These are phyloP conservation scores for Micromesistius poutassou DNA, from an alignment of 2,797 vertebrate species.

Conservation along the genomic window DNA sequence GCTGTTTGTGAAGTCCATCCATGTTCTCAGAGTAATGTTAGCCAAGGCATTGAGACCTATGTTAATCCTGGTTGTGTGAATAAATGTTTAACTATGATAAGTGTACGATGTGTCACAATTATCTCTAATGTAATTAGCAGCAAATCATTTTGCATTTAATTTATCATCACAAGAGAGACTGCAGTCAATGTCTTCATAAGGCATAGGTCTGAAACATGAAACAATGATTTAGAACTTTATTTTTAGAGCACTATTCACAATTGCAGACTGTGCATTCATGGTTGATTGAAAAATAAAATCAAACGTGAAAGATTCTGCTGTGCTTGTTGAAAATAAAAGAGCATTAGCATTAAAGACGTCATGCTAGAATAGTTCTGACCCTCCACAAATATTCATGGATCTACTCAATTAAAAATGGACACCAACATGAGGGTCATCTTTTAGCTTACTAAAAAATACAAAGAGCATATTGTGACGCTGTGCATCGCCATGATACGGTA, in stretches of 20 bases:
- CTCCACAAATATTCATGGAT: not conserved
- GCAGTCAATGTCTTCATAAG: not conserved
- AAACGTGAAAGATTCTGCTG: constrained; percentile 16
- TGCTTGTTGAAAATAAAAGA: constrained; percentile 10
- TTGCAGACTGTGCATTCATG: constrained; percentile 24
- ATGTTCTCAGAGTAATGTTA: not conserved
- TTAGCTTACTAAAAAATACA: not conserved
- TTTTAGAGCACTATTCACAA: not conserved
- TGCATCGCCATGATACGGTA: not conserved
- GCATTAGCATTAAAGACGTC: not conserved
- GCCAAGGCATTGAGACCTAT: constrained; percentile 29
- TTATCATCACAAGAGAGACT: not conserved
- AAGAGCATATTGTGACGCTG: not conserved
- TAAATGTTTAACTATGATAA: constrained; percentile 29
- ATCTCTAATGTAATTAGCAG: not conserved
- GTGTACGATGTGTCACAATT: not conserved
- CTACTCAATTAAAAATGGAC: not conserved
- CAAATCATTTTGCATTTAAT: not conserved
- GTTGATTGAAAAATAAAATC: constrained; percentile 13
- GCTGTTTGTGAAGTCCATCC: not conserved
- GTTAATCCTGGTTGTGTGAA: constrained; percentile 39
- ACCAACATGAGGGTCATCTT: not conserved
- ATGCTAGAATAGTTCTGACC: not conserved
- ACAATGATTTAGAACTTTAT: not conserved
- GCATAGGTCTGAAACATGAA: not conserved